Evolutionary conservation across 1,140 invertebrate species (phyloP).

Genomic region (Reticulitermes speratus): DNA sequence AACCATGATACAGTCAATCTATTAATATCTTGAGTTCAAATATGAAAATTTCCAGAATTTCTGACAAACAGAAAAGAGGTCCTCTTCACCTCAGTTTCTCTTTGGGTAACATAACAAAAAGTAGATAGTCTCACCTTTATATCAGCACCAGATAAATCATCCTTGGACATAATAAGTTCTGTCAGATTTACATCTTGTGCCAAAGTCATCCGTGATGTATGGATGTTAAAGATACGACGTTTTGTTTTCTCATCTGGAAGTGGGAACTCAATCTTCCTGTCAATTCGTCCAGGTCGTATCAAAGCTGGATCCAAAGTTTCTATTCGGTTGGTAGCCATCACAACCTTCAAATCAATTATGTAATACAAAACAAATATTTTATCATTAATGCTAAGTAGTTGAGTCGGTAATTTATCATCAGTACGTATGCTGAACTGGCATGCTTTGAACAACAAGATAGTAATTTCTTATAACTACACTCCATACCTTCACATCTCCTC

Average conservation of each 20-base stretch:
- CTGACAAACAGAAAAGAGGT: no score
- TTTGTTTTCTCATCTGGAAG: conserved; percentile 99
- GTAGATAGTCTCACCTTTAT: conserved; percentile 62
- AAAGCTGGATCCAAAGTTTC: conserved; percentile 98
- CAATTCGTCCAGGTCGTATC: conserved; percentile 97
- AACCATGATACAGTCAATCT: no score
- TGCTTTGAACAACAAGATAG: no score
- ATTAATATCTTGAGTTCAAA: no score
- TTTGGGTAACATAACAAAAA: no score
- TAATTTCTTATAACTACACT: neutral
- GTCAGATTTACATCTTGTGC: conserved; percentile 96
- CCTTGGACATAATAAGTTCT: conserved; percentile 98
- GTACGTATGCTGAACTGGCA: no score
- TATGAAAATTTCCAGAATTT: no score
- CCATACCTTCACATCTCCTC: conserved; percentile 88
- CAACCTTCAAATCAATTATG: conserved; percentile 63
- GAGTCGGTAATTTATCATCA: no score
- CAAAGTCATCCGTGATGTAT: conserved; percentile 97
- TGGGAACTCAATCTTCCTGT: conserved; percentile 99
- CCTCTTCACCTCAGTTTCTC: no score
- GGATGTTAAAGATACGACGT: conserved; percentile 96
- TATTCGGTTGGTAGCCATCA: conserved; percentile 99
- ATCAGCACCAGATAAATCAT: conserved; percentile 98
- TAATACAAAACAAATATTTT: conserved; percentile 29
- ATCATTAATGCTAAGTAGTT: neutral